Evolutionary conservation across 2,113 vertebrate species (phyloP), one percentile per base, ranked within the genome.

Genomic region (Ginglymostoma cirratum): DNA sequence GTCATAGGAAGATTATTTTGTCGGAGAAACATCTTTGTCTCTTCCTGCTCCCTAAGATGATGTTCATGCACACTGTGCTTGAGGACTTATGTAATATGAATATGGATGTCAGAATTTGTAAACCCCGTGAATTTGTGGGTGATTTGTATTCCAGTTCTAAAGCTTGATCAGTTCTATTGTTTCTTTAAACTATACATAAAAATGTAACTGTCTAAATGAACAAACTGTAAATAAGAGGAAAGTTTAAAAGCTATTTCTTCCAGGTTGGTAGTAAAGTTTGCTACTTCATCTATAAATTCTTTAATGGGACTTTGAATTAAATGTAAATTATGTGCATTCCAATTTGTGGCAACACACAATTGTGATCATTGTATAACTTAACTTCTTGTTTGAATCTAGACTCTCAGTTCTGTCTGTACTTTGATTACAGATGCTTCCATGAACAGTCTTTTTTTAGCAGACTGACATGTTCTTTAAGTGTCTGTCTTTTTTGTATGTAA

Each of bases 351-450:
- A 96, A 96, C 96, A 96, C 96, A 96, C 86, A 96, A 96, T 94
- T 95, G 95, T 96, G 96, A 96, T 96, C 95, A 27, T 70, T 96
- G 96, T 96, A 95, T 96, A 96, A 96, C 93, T 96, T 96, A 96
- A 96, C 96, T 85, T 94, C 95, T 76, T 96, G 87, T 96, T 96
- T 96, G 96, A 92, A 96, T 96, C 69, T 96, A 96, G 92, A 95
- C 96, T 96, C 42, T 61, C 67, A 95, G 69, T 95, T 95, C 94
- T 52, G 67, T 95, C 96, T 96, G 92, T 85, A 96, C 96, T 96
- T 95, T 80, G 95, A 95, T 65, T 96, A 96, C 96, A 96, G 96
- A 96, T 96, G 93, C 96, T 96, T 96, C 96, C 96, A 96, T 96
- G 86, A 96, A 93, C 87, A 76, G 94, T 93, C 94, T 87, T 66